A percentile compares a stretch with the other conserved stretches of the same genome.
phyloP scores from a whole-genome alignment of 2,888 invertebrate genomes.

The Eupithecia insigniata region DNA sequence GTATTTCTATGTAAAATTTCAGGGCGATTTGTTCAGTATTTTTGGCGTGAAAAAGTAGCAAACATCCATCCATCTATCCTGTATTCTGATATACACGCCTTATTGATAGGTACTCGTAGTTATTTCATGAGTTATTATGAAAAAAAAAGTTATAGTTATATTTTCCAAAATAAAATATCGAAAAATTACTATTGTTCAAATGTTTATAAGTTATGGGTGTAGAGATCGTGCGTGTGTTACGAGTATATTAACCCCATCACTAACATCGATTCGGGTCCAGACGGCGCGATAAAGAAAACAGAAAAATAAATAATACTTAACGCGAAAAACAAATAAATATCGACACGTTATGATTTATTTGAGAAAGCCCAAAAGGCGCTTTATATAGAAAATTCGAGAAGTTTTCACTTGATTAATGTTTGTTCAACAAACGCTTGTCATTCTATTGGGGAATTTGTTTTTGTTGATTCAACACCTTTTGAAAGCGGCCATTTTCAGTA shows the following conservation, averaged over 20 bases:
- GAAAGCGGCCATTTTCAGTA: slow-evolving; percentile 8
- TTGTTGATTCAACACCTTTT: slow-evolving; percentile 16
- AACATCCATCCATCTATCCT: too few species aligned
- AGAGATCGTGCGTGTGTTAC: background rate
- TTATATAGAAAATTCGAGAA: slow-evolving; percentile 27
- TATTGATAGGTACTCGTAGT: too few species aligned
- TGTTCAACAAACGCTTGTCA: slow-evolving; percentile 17
- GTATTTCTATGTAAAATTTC: too few species aligned
- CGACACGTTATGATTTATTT: slow-evolving; percentile 38
- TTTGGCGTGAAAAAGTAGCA: too few species aligned
- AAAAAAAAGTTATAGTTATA: too few species aligned
- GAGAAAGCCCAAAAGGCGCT: slow-evolving; percentile 15
- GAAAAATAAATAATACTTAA: slow-evolving; percentile 40
- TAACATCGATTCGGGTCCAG: slow-evolving; percentile 16
- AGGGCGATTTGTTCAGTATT: too few species aligned
- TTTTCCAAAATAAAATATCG: too few species aligned
- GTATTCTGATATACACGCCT: too few species aligned
- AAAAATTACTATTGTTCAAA: too few species aligned
- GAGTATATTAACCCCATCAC: slow-evolving; percentile 17
- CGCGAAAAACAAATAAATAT: slow-evolving; percentile 42
- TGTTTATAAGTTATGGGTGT: too few species aligned
- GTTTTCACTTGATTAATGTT: slow-evolving; percentile 28
- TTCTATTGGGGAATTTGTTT: slow-evolving; percentile 19
- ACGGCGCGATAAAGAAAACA: slow-evolving; percentile 34
- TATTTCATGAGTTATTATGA: too few species aligned